These are phyloP conservation scores for Caenorhabditis remanei DNA, from an alignment of 1,140 invertebrate genomes.

Conservation along the genomic window DNA sequence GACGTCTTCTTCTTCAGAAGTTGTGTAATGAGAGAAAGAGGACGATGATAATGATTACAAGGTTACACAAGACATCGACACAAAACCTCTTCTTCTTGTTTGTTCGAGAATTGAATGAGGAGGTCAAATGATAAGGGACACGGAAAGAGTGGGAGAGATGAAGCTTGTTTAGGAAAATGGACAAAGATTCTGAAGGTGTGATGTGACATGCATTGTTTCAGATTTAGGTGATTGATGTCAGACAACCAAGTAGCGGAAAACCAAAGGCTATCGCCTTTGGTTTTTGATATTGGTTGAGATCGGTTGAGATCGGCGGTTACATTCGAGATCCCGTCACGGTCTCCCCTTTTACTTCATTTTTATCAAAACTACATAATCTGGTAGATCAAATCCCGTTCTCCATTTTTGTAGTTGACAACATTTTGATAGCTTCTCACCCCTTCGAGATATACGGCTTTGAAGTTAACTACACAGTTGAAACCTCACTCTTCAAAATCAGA, in stretches of 20 bases:
- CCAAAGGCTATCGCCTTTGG: not conserved
- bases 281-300: no score
- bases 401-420: no score
- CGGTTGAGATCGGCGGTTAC: no score
- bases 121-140: constrained; percentile 24
- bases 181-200: not conserved
- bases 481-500: no score
- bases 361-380: no score
- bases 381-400: no score
- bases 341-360: no score
- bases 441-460: no score
- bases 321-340: no score
- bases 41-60: constrained; percentile 41
- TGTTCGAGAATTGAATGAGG: constrained; percentile 25
- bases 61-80: constrained; percentile 10
- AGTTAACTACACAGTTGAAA: no score
- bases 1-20: no score
- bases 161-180: constrained; percentile 2
- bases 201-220: constrained; percentile 2
- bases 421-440: no score
- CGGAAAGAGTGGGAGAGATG: not conserved
- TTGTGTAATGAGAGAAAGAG: not conserved
- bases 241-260: not conserved
- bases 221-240: not conserved
- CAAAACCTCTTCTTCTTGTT: constrained; percentile 18